Evolutionary conservation across 2,113 vertebrate species (phyloP).

Genomic region (Edolisoma coerulescens): DNA sequence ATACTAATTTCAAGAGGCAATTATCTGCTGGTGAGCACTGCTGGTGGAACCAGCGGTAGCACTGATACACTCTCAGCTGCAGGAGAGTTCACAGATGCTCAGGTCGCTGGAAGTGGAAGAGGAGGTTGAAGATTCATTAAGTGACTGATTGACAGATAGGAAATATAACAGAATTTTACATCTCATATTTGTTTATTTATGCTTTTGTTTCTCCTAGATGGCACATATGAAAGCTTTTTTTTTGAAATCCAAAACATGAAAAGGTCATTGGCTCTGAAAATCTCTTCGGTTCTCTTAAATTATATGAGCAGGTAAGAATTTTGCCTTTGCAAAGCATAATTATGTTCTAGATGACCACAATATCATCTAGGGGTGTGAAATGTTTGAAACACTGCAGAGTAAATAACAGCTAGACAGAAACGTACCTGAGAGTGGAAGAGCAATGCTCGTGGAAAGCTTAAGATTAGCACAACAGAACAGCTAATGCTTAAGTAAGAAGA

Average conservation of each 20-base stretch:
- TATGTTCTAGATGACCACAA: background rate
- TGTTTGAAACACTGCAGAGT: background rate
- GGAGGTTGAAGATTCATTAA: background rate
- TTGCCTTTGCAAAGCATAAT: background rate
- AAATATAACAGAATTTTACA: background rate
- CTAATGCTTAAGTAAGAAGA: background rate
- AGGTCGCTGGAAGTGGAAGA: background rate
- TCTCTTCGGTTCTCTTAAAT: background rate
- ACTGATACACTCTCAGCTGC: slow-evolving; percentile 16
- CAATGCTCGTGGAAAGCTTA: background rate
- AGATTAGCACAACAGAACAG: background rate
- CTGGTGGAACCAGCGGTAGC: background rate
- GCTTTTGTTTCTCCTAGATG: background rate
- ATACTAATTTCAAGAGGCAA: slow-evolving; percentile 71
- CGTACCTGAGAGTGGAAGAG: background rate
- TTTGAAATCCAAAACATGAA: background rate
- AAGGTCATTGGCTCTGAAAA: background rate
- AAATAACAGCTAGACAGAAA: background rate
- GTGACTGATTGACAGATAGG: background rate
- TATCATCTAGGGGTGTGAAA: background rate
- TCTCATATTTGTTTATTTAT: background rate
- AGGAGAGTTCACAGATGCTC: slow-evolving; percentile 48
- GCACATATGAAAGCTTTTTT: background rate
- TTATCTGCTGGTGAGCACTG: slow-evolving; percentile 68
- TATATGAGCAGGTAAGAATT: background rate